phyloP scores from a whole-genome alignment of 2,113 vertebrate species.

The Okapia johnstoni region DNA sequence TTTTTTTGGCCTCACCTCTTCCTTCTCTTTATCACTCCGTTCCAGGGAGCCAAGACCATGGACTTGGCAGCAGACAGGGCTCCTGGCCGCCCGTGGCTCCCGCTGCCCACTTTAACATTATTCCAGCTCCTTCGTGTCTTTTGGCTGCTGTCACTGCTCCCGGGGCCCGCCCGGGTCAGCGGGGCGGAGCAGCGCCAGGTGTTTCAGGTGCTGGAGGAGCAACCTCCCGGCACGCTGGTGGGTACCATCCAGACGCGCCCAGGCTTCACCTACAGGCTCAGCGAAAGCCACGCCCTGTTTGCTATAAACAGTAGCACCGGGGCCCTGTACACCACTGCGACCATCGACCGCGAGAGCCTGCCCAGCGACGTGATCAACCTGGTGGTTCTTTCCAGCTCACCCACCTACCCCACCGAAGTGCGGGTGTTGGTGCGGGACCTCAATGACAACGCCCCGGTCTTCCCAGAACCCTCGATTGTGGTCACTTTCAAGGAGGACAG shows the following conservation, averaged over 20 bases:
- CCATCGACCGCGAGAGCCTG: conserved; percentile 93
- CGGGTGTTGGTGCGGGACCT: conserved; percentile 94
- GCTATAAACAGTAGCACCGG: conserved; percentile 92
- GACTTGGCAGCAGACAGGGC: conserved; percentile 59
- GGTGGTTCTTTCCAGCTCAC: conserved; percentile 97
- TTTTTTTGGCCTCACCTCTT: not conserved
- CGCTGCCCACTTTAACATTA: conserved; percentile 56
- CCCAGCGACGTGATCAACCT: conserved; percentile 93
- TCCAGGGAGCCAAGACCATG: conserved; percentile 65
- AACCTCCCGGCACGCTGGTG: conserved; percentile 92
- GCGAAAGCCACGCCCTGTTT: conserved; percentile 95
- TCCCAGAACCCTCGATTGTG: conserved; percentile 93
- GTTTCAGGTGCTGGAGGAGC: conserved; percentile 95
- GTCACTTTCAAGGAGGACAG: conserved; percentile 98
- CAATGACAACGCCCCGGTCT: conserved; percentile 96
- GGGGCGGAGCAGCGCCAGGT: conserved; percentile 91
- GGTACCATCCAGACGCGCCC: conserved; percentile 92
- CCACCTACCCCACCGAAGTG: conserved; percentile 97
- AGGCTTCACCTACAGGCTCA: conserved; percentile 96
- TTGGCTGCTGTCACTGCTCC: conserved; percentile 61
- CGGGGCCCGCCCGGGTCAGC: conserved; percentile 31
- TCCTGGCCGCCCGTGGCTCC: conserved; percentile 80
- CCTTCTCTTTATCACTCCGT: not conserved
- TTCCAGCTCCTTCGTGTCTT: conserved; percentile 11
- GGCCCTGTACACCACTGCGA: conserved; percentile 89